Evolutionary conservation across 2,797 vertebrate genomes (phyloP).

Genomic region (Paguma larvata): DNA sequence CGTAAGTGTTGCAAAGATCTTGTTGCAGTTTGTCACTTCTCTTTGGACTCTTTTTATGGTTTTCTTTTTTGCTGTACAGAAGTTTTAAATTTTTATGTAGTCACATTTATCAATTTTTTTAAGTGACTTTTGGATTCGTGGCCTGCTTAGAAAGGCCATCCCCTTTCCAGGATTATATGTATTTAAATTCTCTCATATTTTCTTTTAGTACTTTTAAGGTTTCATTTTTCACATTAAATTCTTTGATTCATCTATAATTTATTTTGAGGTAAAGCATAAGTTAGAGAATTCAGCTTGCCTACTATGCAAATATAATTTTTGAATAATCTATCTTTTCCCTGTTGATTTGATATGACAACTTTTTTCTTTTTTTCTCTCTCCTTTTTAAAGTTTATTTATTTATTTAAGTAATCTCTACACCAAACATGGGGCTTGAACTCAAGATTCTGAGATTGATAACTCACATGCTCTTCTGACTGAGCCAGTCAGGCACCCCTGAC

Average conservation of each 20-base stretch:
- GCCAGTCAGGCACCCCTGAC: too few relatives aligned
- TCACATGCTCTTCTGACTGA: too few relatives aligned
- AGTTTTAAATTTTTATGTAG: slow-evolving; percentile 56
- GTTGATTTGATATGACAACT: neutral
- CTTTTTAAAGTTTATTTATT: too few relatives aligned
- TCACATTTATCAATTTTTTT: slow-evolving; percentile 45
- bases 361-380: too few relatives aligned
- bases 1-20: slow-evolving; percentile 44
- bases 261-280: slow-evolving; percentile 30
- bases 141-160: slow-evolving; percentile 33
- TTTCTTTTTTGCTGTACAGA: neutral
- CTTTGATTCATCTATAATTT: slow-evolving; percentile 35
- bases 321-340: slow-evolving; percentile 46
- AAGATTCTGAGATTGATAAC: too few relatives aligned
- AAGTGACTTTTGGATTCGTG: slow-evolving; percentile 51
- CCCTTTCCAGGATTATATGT: neutral
- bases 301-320: slow-evolving; percentile 52
- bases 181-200: slow-evolving; percentile 43
- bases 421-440: too few relatives aligned
- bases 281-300: slow-evolving; percentile 52
- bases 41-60: slow-evolving; percentile 51
- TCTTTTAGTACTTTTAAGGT: slow-evolving; percentile 36
- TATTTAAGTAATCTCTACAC: too few relatives aligned
- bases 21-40: slow-evolving; percentile 35
- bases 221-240: slow-evolving; percentile 65